Base-by-base conservation (phyloP, 2,797 vertebrate genomes). In the Buceros bicornis region DNA sequence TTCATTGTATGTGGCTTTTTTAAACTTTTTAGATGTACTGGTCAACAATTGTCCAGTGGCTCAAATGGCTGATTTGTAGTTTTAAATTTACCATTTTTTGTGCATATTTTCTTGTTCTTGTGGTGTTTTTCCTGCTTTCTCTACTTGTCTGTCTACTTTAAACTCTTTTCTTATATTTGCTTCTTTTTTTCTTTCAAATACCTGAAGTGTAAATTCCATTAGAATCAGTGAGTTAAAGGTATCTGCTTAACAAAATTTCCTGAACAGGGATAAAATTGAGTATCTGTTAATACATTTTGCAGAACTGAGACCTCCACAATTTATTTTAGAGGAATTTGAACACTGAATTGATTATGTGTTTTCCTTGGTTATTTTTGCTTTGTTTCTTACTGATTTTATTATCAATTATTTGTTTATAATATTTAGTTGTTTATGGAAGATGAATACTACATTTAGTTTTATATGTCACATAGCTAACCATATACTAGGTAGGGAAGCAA, bases 271-370 rank as follows among this genome's bases (percentile, higher is more conserved):
- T 61, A 58, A 42, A 56, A 73, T 19, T 82, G 33, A 60, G 13
- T 67, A 51, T 53, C 47, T 54, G 13, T 70, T 73, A 9, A 67
- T n/a, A 6, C 31, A 60, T 56, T 85, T 95, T 92, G 53, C 31
- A 66, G 33, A 69, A 69, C 56, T 31, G 20, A 73, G 45, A 66
- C 28, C 6, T 86, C 45, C 77, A 7, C 8, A 4, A 28, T 67
- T 67, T 93, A 10, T 69, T 87, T 84, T 60, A 48, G 35, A 83
- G 70, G 40, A 53, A 26, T 79, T 90, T 67, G 65, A 64, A 40
- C 5, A 80, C 37, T 77, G 80, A 76, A 57, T 58, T 70, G 2
- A 40, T 82, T 82, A 22, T 77, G 7, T 53, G 6, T 76, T 92
- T 87, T 64, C 35, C 8, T 70, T 87, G 4, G 11, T 47, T 62